These are phyloP conservation scores for Cheumatopsyche charites DNA, from an alignment of 1,140 invertebrate genomes.

Conservation along the genomic window DNA sequence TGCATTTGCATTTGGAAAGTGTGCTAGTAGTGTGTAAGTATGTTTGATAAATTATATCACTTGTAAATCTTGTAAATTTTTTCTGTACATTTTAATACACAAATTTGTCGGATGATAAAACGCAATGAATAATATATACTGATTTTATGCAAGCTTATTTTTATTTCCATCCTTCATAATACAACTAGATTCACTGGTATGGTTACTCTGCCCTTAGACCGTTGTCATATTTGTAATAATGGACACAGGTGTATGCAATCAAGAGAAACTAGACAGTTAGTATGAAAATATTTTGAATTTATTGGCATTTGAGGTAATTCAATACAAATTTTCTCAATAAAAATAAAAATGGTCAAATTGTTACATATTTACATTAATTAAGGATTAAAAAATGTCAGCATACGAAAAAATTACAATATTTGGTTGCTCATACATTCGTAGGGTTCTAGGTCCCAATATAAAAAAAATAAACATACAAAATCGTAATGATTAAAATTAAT, in stretches of 20 bases:
- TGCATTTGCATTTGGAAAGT: conserved; percentile 24
- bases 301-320: conserved; percentile 26
- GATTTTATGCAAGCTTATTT: background rate
- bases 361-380: too few relatives aligned
- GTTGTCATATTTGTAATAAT: too few relatives aligned
- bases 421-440: too few relatives aligned
- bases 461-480: background rate
- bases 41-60: conserved; percentile 34
- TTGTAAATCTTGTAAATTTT: conserved; percentile 49
- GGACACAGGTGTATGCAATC: too few relatives aligned
- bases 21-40: conserved; percentile 7
- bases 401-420: too few relatives aligned
- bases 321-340: conserved; percentile 9
- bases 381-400: too few relatives aligned
- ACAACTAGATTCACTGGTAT: too few relatives aligned
- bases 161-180: background rate
- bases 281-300: conserved; percentile 19
- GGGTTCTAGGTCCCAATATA: too few relatives aligned
- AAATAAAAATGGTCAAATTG: too few relatives aligned
- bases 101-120: conserved; percentile 43
- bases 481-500: background rate
- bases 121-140: conserved; percentile 47
- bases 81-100: conserved; percentile 47
- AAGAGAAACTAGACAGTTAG: background rate
- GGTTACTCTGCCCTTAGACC: too few relatives aligned